Conservation (phyloP, 2,113 vertebrate species). For the Cairina moschata region DNA sequence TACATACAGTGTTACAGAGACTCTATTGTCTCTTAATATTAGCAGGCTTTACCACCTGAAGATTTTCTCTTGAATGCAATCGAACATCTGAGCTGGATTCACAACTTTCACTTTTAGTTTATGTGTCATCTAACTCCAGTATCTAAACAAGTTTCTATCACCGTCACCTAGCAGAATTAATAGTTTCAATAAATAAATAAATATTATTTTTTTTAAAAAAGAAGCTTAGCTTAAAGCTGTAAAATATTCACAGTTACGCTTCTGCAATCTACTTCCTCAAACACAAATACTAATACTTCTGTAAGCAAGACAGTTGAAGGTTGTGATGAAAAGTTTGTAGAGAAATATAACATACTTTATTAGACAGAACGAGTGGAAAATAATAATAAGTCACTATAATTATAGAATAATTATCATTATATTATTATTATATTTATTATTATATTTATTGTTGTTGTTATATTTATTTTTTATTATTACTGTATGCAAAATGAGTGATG, state of each 20-base stretch:
- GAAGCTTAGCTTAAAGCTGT: background rate
- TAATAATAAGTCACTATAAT: too few species aligned
- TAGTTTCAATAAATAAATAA: background rate
- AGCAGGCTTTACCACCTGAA: background rate
- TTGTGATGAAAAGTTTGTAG: background rate
- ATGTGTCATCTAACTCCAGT: background rate
- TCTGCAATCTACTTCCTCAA: background rate
- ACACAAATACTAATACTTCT: background rate
- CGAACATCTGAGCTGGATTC: background rate
- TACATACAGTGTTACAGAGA: background rate
- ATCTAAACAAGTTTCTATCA: background rate
- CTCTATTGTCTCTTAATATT: background rate
- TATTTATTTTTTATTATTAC: too few species aligned
- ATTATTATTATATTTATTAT: too few species aligned
- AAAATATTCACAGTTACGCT: background rate
- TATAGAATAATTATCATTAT: too few species aligned
- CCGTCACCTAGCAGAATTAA: background rate
- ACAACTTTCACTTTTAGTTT: background rate
- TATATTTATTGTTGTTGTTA: too few species aligned
- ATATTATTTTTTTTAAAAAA: too few species aligned
- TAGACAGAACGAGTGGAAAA: background rate
- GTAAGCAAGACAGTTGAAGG: background rate
- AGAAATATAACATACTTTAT: background rate
- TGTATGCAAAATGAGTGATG: too few species aligned
- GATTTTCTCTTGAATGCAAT: background rate